These are phyloP conservation scores for Percopsis transmontana DNA, from an alignment of 2,113 vertebrate genomes.

Conservation along the genomic window DNA sequence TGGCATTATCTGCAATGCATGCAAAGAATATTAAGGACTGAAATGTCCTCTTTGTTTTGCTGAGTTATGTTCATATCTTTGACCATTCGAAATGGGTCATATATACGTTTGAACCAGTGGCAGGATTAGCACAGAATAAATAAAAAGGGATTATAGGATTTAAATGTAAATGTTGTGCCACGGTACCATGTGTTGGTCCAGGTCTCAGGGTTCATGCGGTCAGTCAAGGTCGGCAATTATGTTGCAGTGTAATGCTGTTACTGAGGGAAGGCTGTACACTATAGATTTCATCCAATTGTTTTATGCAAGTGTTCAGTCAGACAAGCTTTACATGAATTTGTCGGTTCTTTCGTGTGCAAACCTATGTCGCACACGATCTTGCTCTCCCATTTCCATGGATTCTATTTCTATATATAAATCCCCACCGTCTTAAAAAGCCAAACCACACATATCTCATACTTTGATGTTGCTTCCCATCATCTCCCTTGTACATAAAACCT, in stretches of 20 bases:
- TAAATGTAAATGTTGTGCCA: slow-evolving; percentile 11
- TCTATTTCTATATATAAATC: not conserved
- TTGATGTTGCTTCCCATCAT: slow-evolving; percentile 11
- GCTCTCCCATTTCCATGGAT: not conserved
- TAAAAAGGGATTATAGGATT: slow-evolving; percentile 23
- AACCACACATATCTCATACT: not conserved
- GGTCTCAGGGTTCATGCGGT: slow-evolving; percentile 24
- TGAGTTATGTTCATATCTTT: slow-evolving; percentile 1
- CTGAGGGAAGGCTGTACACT: not conserved
- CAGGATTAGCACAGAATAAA: slow-evolving; percentile 17
- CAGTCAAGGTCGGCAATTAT: slow-evolving; percentile 6
- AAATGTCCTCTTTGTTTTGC: slow-evolving; percentile 1
- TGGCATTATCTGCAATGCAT: slow-evolving; percentile 21
- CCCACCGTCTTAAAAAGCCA: slow-evolving; percentile 6
- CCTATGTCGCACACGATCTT: slow-evolving; percentile 1
- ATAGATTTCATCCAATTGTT: not conserved
- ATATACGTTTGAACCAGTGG: not conserved
- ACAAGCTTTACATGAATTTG: not conserved
- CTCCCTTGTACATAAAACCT: slow-evolving; percentile 51
- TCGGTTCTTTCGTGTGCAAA: not conserved
- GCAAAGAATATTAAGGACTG: slow-evolving; percentile 1
- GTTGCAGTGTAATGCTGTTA: slow-evolving; percentile 1
- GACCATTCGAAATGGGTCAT: too few species aligned
- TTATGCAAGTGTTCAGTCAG: slow-evolving; percentile 6
- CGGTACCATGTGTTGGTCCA: slow-evolving; percentile 5